Evolutionary conservation across 2,888 invertebrate species (phyloP), one percentile per base, ranked within the genome.

Genomic region (Oeneis ivallda): DNA sequence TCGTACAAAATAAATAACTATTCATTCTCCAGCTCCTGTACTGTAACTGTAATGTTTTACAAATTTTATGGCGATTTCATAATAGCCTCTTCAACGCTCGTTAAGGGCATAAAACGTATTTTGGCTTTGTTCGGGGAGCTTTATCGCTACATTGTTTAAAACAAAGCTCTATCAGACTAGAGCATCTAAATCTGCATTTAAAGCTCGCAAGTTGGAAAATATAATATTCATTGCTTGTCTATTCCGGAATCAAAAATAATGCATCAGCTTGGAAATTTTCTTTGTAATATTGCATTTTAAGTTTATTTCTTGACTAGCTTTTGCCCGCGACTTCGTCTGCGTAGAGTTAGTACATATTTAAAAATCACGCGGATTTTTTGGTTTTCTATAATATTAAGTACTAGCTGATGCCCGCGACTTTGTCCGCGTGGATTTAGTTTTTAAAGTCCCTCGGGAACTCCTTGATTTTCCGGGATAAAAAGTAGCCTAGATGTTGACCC

Each of bases 61-160:
- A 65, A 65, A 65, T 65, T 59, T 68, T 62, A 67, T 65, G 65
- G 60, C 65, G 65, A 57, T 65, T 70, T 62, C 57, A 65, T 67
- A 65, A 66, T 62, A 62, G 50, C 61, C 65, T 50, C 66, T 67
- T 66, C 64, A 67, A 67, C 37, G 59, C 61, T 62, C 66, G 65
- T 64, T 62, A 63, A 65, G 65, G 53, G 63, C 57, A 67, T 58
- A 64, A 68, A 70, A 65, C 65, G 65, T 67, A 65, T 67, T 65
- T 56, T 62, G 61, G 70, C 67, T 67, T 62, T 70, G 59, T 62
- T 59, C 62, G 26, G 58, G 54, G 54, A 66, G 63, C 63, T 62
- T 66, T 66, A 66, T 59, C 59, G 62, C 59, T 62, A 49, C 53
- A 61, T 61, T 61, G 59, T 59, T 59, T 63, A 17, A 63, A 54